These are phyloP conservation scores for Girardinus metallicus DNA, from an alignment of 2,797 vertebrate genomes.

Conservation along the genomic window DNA sequence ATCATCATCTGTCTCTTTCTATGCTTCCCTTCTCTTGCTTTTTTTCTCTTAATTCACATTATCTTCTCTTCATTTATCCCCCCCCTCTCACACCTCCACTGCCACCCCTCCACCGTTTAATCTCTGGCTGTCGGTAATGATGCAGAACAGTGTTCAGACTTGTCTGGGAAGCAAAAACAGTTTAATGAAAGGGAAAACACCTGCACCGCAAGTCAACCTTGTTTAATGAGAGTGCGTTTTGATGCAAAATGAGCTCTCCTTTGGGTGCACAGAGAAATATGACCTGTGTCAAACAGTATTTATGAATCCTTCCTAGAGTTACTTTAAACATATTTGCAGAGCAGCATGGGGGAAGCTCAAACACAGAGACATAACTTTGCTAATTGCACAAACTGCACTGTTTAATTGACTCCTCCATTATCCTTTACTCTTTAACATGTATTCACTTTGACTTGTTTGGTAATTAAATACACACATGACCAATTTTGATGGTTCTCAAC, in stretches of 20 bases:
- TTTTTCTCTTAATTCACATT: conserved; percentile 12
- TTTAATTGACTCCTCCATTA: conserved; percentile 5
- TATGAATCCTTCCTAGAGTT: conserved; percentile 31
- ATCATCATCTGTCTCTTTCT: conserved; percentile 70
- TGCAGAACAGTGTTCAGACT: conserved; percentile 54
- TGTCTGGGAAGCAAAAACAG: conserved; percentile 34
- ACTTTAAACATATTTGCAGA: conserved; percentile 36
- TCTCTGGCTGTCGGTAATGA: conserved; percentile 56
- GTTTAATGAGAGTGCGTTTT: conserved; percentile 57
- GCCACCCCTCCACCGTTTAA: conserved; percentile 38
- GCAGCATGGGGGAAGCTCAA: conserved; percentile 15
- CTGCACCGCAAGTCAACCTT: conserved; percentile 18
- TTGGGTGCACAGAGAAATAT: conserved; percentile 34
- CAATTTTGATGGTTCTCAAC: background rate
- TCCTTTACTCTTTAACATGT: background rate
- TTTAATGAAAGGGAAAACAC: conserved; percentile 49
- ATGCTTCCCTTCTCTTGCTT: conserved; percentile 33
- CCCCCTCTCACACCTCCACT: conserved; percentile 25
- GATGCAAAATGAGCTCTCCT: conserved; percentile 43
- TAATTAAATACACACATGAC: background rate
- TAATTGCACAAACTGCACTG: conserved; percentile 7
- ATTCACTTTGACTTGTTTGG: conserved; percentile 3
- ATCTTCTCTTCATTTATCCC: conserved; percentile 9
- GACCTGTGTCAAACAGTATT: conserved; percentile 47
- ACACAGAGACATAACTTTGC: conserved; percentile 8